A percentile compares a stretch with the other conserved stretches of the same genome.
Evolutionary conservation across 1,140 invertebrate species (phyloP).

Genomic region (Gryllus bimaculatus): DNA sequence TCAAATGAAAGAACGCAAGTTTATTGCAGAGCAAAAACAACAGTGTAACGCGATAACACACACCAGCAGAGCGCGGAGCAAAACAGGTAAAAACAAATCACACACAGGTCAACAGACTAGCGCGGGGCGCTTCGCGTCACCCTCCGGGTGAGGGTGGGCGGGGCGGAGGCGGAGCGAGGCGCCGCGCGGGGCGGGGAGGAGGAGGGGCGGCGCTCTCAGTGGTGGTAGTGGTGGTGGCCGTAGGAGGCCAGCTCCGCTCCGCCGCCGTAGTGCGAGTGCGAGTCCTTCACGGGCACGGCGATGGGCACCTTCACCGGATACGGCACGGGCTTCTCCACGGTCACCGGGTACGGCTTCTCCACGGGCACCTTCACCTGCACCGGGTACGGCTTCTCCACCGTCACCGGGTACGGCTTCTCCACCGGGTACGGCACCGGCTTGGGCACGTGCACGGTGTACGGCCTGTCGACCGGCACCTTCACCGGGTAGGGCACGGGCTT

Average conservation of each 20-base stretch:
- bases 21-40: not conserved
- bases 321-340: conserved; percentile 17
- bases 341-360: conserved; percentile 13
- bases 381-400: conserved; percentile 19
- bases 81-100: not conserved
- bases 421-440: conserved; percentile 58
- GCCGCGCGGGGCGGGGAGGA: no score
- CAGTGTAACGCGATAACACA: not conserved
- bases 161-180: no score
- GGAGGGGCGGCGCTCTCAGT: no score
- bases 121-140: no score
- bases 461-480: conserved; percentile 57
- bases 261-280: not conserved
- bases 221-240: no score
- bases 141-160: no score
- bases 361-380: conserved; percentile 25
- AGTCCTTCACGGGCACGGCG: conserved; percentile 9
- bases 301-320: conserved; percentile 19
- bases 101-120: not conserved
- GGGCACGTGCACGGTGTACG: conserved; percentile 49
- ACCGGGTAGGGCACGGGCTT: conserved; percentile 42
- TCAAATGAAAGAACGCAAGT: not conserved
- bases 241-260: not conserved
- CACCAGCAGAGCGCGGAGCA: not conserved
- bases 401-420: conserved; percentile 54